Evolutionary conservation across 2,113 vertebrate genomes (phyloP), one percentile per base, ranked within the genome.

Genomic region (Falco punctatus): DNA sequence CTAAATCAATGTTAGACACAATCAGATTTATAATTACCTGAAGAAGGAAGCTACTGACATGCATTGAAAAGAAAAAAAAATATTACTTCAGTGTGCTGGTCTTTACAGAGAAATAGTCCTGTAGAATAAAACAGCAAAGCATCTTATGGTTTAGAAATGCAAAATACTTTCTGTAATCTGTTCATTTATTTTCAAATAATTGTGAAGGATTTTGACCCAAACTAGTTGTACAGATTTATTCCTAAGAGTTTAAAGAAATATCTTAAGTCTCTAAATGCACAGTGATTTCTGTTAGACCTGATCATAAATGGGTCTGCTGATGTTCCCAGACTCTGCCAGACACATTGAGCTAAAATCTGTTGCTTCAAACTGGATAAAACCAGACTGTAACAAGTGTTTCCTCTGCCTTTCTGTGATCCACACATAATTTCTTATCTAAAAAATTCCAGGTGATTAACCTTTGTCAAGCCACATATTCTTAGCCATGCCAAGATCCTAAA

Each of bases 391-490:
- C 15, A 42, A 89, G 64, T 58, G 35, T 72, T 78, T 79, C 42
- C 67, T 66, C 57, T 58, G 42, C 20, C 48, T 74, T 92, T 80
- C 46, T 73, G 58, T 48, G 85, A 91, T n/a, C 35, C 71, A 91
- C n/a, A 70, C 4, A 3, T 38, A n/a, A 89, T 78, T 85, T 92
- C 54, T 74, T 73, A 86, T 8, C 48, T 72, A 59, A 86, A 61
- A 64, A 90, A 87, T 62, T 86, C 79, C 69, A 88, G 46, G 30
- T 65, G 33, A 83, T 74, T 90, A 95, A 91, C 67, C n/a, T 95
- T 80, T 91, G 38, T 57, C 58, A 91, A 94, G 67, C 23, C 67
- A 86, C 64, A n/a, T 82, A 71, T 67, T 88, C 48, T 80, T 52
- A 77, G 67, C 21, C 32, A 78, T 65, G 51, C 42, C 66, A 89